Percentiles rank a stretch among this genome's conserved stretches.
phyloP scores from a whole-genome alignment of 2,113 vertebrate species.

The Rhombomys opimus region DNA sequence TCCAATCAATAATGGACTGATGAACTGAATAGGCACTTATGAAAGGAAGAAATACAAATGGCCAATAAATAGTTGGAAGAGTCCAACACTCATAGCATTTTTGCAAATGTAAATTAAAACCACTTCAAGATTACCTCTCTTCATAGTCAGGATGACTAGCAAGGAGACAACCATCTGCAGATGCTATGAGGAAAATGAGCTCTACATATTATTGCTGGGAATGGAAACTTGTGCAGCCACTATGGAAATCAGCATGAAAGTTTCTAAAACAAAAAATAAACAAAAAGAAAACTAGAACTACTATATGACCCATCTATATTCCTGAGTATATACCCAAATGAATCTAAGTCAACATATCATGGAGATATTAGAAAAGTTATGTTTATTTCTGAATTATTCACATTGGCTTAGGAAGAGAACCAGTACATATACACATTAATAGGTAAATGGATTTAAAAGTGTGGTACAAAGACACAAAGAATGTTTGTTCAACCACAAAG shows the following conservation, averaged over 20 bases:
- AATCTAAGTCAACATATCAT: not conserved
- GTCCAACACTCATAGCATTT: not conserved
- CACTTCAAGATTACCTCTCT: not conserved
- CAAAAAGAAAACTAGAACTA: not conserved
- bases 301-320: not conserved
- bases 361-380: not conserved
- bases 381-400: not conserved
- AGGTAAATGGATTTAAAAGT: not conserved
- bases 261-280: not conserved
- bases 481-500: not conserved
- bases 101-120: not conserved
- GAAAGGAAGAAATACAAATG: not conserved
- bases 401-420: not conserved
- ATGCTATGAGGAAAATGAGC: not conserved
- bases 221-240: not conserved
- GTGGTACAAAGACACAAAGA: not conserved
- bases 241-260: not conserved
- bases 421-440: not conserved
- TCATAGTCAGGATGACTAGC: not conserved
- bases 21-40: not conserved
- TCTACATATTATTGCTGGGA: too few relatives aligned
- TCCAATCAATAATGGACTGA: not conserved
- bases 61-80: not conserved
- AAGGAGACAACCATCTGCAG: not conserved
- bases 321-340: not conserved